Evolutionary conservation across 2,888 invertebrate species (phyloP), one percentile per base, ranked within the genome.

Genomic region (Nomada flava): DNA sequence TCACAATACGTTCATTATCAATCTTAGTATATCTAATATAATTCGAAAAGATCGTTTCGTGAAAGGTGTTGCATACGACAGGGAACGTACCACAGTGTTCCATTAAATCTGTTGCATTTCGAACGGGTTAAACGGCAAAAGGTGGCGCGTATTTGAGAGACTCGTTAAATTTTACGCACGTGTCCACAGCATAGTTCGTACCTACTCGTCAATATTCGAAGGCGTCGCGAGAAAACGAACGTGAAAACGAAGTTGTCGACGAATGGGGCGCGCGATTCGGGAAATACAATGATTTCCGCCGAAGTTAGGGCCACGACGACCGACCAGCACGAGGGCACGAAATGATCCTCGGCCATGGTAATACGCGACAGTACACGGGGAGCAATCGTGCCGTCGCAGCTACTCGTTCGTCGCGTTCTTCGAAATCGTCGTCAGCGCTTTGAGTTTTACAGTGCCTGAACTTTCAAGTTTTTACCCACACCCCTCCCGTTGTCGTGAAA

Each of bases 381-480:
- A 63, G 42, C n/a, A 29, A 23, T 42, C 44, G 42, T n/a, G 13
- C 4, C 47, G 50, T 47, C 26, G 70, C 44, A 3, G 44, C 50
- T 67, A 15, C 44, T 79, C 79, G 79, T 67, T 68, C 76, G 55
- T 74, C 76, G 69, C 59, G 79, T 67, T 68, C 82, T 64, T 72
- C 52, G 62, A 70, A 63, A 79, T 79, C 69, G 84, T 78, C 83
- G 85, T 62, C 86, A 82, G 86, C 84, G 87, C 86, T 86, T 89
- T 88, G 82, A 87, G 86, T 89, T 89, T 36, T 84, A 85, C 87
- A 90, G 90, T 91, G 90, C 88, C 90, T 89, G 87, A 88, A 88
- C 83, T 80, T 63, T 82, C 82, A 57, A 76, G 76, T 86, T 86
- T 79, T 83, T 86, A 87, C 44, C 86, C 82, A 36, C 36, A 36